phyloP scores from a whole-genome alignment of 2,888 invertebrate species.

The Ophion ventricosus region DNA sequence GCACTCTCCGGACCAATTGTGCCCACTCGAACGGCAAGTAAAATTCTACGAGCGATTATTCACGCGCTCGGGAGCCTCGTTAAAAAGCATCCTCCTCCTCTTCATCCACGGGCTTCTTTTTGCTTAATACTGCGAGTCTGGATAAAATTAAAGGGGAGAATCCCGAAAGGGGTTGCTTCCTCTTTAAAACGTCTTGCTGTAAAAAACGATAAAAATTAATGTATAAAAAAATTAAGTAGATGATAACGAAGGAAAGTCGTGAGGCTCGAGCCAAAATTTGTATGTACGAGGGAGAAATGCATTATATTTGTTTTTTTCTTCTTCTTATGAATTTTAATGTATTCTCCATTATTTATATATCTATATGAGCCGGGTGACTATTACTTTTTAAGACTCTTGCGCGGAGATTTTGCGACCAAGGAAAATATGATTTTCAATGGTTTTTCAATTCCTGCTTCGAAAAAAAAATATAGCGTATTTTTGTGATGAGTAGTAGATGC shows the following conservation, averaged over 20 bases:
- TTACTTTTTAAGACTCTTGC: no score
- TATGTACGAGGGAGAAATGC: no score
- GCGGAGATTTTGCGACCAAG: not conserved
- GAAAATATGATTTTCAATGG: not conserved
- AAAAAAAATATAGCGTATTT: not conserved
- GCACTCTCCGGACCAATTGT: slow-evolving; percentile 28
- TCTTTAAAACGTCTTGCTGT: not conserved
- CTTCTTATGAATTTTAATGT: no score
- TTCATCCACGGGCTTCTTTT: not conserved
- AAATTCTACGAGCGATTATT: slow-evolving; percentile 58
- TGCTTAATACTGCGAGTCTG: not conserved
- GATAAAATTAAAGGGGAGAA: not conserved
- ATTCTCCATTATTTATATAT: no score
- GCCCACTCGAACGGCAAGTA: slow-evolving; percentile 45
- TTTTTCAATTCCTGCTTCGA: not conserved
- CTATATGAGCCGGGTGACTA: no score
- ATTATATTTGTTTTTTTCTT: no score
- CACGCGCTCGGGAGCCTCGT: slow-evolving; percentile 47
- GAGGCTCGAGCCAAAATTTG: no score
- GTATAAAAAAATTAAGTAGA: not conserved
- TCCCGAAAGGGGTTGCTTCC: not conserved
- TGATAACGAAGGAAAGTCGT: no score
- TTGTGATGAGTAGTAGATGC: no score
- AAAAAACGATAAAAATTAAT: not conserved
- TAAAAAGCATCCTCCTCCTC: slow-evolving; percentile 47